Percentiles rank a stretch among this genome's conserved stretches.
These are phyloP conservation scores for Drosophila formosana DNA, from an alignment of 2,888 invertebrate species.

Conservation along the genomic window DNA sequence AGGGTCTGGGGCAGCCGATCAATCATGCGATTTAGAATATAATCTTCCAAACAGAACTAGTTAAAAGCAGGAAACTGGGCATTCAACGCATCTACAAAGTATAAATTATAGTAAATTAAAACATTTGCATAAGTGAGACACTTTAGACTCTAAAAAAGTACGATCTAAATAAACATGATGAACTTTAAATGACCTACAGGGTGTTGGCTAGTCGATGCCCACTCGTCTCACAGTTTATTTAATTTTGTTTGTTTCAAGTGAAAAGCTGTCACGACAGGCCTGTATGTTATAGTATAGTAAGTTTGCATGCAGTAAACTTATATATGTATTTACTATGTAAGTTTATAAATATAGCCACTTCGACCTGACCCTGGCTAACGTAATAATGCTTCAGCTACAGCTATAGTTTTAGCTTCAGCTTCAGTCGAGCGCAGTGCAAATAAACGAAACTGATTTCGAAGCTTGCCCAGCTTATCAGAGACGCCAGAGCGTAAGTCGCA, in stretches of 20 bases:
- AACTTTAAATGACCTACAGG: neutral
- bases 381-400: neutral
- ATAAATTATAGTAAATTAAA: neutral
- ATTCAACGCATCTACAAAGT: neutral
- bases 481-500: constrained; percentile 1
- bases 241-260: neutral
- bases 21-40: neutral
- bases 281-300: neutral
- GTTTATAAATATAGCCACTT: constrained; percentile 11
- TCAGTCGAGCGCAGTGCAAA: neutral
- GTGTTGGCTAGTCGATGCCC: neutral
- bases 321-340: too few relatives aligned
- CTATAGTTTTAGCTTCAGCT: neutral
- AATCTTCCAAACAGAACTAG: neutral
- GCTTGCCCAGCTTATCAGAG: constrained; percentile 34
- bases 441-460: neutral
- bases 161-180: neutral
- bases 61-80: neutral
- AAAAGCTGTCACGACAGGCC: constrained; percentile 3
- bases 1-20: neutral
- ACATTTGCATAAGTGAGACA: neutral
- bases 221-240: neutral
- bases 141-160: neutral
- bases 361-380: constrained; percentile 32
- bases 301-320: too few relatives aligned